Evolutionary conservation across 2,113 vertebrate genomes (phyloP).

Genomic region (Clarias gariepinus): DNA sequence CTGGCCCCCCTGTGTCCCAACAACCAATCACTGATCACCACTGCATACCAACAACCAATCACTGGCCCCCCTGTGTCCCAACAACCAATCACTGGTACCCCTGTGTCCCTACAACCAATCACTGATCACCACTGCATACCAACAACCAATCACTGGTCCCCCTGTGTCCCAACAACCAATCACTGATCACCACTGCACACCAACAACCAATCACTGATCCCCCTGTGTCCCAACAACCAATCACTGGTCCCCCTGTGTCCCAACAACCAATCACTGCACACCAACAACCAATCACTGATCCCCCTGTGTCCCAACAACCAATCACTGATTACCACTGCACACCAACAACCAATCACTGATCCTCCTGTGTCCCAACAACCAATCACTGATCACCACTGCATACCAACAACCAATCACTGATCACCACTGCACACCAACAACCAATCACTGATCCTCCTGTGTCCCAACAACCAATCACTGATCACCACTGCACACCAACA

Average conservation of each 20-base stretch:
- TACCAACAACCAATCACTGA: neutral
- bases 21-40: neutral
- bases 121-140: neutral
- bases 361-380: neutral
- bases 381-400: neutral
- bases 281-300: too few relatives aligned
- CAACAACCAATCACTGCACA: too few relatives aligned
- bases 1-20: neutral
- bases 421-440: neutral
- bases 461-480: neutral
- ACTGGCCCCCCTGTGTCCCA: too few relatives aligned
- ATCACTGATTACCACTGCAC: neutral
- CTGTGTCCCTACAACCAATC: neutral
- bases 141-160: neutral
- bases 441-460: neutral
- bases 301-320: too few relatives aligned
- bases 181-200: neutral
- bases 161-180: neutral
- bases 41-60: neutral
- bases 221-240: neutral
- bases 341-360: too few relatives aligned
- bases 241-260: too few relatives aligned
- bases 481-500: neutral
- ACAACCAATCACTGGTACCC: neutral
- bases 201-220: neutral